These are phyloP conservation scores for Triops longicaudatus DNA, from an alignment of 1,140 invertebrate species.

Conservation along the genomic window DNA sequence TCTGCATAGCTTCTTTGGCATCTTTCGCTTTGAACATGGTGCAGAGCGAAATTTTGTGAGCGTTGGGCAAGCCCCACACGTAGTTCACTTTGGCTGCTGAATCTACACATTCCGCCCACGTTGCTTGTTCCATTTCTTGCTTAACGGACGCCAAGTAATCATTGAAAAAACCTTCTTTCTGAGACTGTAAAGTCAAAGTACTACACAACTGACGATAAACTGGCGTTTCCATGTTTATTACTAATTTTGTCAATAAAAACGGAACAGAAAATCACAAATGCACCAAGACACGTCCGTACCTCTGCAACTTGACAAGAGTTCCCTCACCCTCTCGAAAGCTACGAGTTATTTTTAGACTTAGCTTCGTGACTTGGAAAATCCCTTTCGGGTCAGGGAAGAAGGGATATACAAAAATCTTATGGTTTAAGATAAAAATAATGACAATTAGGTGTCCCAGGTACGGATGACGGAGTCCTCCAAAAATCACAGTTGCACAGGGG, in stretches of 20 bases:
- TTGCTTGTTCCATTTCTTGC: conserved; percentile 15
- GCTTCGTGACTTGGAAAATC: background rate
- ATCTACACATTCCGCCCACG: conserved; percentile 14
- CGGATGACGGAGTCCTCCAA: background rate
- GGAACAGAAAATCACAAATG: background rate
- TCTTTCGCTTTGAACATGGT: conserved; percentile 47
- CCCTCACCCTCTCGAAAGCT: background rate
- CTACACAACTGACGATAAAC: conserved; percentile 23
- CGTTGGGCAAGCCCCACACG: background rate
- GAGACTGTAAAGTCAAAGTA: conserved; percentile 23
- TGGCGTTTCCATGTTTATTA: background rate
- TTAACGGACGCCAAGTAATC: conserved; percentile 22
- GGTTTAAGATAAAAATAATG: background rate
- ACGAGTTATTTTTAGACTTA: background rate
- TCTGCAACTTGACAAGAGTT: background rate
- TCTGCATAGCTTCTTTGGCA: conserved; percentile 48
- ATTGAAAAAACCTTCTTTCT: conserved; percentile 28
- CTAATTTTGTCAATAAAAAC: background rate
- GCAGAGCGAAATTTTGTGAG: background rate
- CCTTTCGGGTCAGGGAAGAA: background rate
- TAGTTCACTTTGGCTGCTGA: conserved; percentile 1
- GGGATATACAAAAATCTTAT: background rate
- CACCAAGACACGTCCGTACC: background rate
- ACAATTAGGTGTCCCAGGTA: no score
- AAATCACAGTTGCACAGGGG: background rate